Evolutionary conservation across 2,888 invertebrate species (phyloP), one percentile per base, ranked within the genome.

Genomic region (Chelonus formosanus): DNA sequence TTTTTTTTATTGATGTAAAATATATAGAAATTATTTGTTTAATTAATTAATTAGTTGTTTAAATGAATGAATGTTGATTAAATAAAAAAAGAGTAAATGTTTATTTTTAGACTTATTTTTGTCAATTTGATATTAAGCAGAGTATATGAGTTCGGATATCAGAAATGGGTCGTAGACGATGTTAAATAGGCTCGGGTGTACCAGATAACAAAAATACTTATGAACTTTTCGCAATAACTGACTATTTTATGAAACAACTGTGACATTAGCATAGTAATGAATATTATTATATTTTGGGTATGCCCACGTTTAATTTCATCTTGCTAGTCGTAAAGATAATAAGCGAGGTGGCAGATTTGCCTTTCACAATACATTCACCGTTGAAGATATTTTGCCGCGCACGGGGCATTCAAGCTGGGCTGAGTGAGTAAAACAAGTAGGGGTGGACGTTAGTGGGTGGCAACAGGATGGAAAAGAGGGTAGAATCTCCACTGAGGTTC

Each of bases 261-360:
- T 52, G 52, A 81, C 80, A 83, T 84, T 84, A 84, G 83, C 84
- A 83, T 83, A 82, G 83, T 83, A 84, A 84, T 83, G 83, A 84
- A 84, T 84, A 84, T 83, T 83, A 83, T 84, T 83, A 83, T 82
- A 83, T 82, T 83, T 82, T 76, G 80, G 82, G 77, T 77, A 80
- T 80, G 80, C 82, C 52, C 34, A 52, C 34, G 82, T 84, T 84
- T 84, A 84, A 84, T 84, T 84, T 78, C 83, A 84, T 84, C 84
- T 83, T 80, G 78, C 77, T 77, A 78, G 80, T 84, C 83, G 80
- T 84, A 84, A 84, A 84, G 84, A 84, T 84, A 84, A 84, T 84
- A 84, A 83, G 83, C 80, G 76, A 76, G 76, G 75, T 73, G 71
- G 72, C 74, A 72, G 67, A 71, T 68, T 68, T 72, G 67, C 40